Percentiles rank a stretch among this genome's conserved stretches.
These are phyloP conservation scores for Tragelaphus scriptus DNA, from an alignment of 2,113 vertebrate genomes.

Conservation along the genomic window DNA sequence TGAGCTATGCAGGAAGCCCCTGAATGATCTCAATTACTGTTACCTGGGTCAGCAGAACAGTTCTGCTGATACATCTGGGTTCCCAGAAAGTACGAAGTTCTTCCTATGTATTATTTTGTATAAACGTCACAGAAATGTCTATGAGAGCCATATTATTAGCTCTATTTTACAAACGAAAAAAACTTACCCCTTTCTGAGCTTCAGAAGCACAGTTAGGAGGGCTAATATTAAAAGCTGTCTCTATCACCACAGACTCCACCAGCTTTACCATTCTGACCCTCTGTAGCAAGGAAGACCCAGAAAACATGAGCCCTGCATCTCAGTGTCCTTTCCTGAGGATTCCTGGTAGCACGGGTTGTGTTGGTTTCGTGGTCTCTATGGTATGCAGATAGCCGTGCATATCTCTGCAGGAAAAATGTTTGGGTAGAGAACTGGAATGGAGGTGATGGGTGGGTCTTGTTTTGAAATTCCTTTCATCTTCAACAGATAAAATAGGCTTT, in stretches of 20 bases:
- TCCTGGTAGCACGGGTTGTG: background rate
- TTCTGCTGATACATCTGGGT: background rate
- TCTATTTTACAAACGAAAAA: background rate
- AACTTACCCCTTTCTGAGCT: background rate
- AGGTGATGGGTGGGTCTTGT: background rate
- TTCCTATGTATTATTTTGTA: constrained; percentile 8
- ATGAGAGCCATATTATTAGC: background rate
- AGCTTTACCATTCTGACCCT: background rate
- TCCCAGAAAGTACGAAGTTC: background rate
- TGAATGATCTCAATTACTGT: background rate
- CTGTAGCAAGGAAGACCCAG: background rate
- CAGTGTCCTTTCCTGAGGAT: background rate
- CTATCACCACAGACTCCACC: background rate
- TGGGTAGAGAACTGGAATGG: background rate
- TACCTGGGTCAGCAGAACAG: background rate
- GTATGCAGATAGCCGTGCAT: background rate
- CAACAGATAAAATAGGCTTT: background rate
- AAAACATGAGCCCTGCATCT: background rate
- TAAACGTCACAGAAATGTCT: background rate
- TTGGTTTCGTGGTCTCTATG: background rate
- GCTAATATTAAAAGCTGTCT: background rate
- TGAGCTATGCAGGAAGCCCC: background rate
- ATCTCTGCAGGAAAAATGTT: background rate
- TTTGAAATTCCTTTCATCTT: constrained; percentile 37
- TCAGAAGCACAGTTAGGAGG: background rate